These are phyloP conservation scores for Pygocentrus nattereri DNA, from an alignment of 2,797 vertebrate species.

Conservation along the genomic window DNA sequence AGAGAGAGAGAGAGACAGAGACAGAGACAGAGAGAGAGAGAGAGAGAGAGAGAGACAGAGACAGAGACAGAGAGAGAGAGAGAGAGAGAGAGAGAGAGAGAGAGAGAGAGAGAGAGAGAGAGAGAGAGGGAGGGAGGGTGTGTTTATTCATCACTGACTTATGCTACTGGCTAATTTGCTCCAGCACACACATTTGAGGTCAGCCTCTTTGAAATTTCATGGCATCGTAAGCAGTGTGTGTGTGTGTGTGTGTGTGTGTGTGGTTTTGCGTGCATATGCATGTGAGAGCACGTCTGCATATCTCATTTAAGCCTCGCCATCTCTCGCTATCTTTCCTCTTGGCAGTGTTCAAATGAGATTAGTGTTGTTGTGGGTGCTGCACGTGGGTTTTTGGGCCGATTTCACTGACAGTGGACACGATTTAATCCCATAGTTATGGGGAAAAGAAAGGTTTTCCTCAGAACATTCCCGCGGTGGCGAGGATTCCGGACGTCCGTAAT, in stretches of 20 bases:
- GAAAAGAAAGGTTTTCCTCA: not conserved
- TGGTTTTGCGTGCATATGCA: slow-evolving; percentile 16
- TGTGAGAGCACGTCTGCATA: not conserved
- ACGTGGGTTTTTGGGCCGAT: slow-evolving; percentile 15
- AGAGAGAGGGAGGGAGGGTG: slow-evolving; percentile 2
- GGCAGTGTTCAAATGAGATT: slow-evolving; percentile 4
- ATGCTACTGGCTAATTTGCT: slow-evolving; percentile 32
- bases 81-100: slow-evolving; percentile 19
- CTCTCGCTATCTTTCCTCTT: slow-evolving; percentile 3
- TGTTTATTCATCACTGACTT: slow-evolving; percentile 34
- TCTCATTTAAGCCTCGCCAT: not conserved
- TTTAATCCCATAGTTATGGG: not conserved
- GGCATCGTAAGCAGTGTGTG: slow-evolving; percentile 2
- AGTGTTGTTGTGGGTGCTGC: slow-evolving; percentile 20
- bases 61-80: not conserved
- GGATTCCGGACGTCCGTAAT: slow-evolving; percentile 11
- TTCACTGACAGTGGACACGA: slow-evolving; percentile 24
- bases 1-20: not conserved
- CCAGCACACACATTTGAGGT: slow-evolving; percentile 36
- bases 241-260: slow-evolving; percentile 14
- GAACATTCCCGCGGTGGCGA: slow-evolving; percentile 5
- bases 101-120: not conserved
- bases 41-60: not conserved
- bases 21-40: not conserved
- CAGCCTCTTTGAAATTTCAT: slow-evolving; percentile 17